Conservation (phyloP, 2,113 vertebrate species). For the Mungos mungo region DNA sequence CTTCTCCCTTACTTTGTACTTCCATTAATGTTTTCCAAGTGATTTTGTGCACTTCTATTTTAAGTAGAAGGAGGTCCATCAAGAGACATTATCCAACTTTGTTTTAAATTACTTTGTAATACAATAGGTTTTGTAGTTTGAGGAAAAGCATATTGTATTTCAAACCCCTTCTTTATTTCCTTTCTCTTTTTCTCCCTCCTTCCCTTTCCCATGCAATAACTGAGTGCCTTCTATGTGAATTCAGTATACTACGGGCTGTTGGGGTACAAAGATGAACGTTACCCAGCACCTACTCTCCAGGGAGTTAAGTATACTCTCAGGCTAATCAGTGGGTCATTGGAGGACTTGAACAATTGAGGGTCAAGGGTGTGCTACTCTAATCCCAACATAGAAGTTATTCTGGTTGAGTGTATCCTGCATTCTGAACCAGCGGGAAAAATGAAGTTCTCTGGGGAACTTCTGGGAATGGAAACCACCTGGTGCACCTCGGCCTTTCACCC, state of each 20-base stretch:
- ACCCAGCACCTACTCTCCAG: not conserved
- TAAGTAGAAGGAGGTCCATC: not conserved
- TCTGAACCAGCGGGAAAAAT: not conserved
- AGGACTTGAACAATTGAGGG: not conserved
- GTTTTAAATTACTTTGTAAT: not conserved
- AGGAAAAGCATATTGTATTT: not conserved
- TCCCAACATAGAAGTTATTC: not conserved
- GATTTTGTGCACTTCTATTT: constrained; percentile 15
- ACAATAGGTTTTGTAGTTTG: not conserved
- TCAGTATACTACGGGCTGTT: not conserved
- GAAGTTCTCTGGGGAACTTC: not conserved
- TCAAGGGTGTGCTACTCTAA: not conserved
- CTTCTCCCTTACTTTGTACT: not conserved
- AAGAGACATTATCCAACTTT: not conserved
- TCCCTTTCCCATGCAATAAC: not conserved
- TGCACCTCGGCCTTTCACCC: accelerated
- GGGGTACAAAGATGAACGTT: not conserved
- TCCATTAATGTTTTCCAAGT: not conserved
- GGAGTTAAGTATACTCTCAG: not conserved
- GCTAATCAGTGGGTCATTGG: not conserved
- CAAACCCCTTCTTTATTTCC: not conserved
- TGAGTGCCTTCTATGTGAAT: not conserved
- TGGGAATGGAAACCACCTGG: not conserved
- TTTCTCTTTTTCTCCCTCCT: not conserved
- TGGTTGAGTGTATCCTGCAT: not conserved